Percentiles rank a stretch among this genome's conserved stretches.
These are phyloP conservation scores for Lonchura striata DNA, from an alignment of 2,113 vertebrate genomes.

Conservation along the genomic window DNA sequence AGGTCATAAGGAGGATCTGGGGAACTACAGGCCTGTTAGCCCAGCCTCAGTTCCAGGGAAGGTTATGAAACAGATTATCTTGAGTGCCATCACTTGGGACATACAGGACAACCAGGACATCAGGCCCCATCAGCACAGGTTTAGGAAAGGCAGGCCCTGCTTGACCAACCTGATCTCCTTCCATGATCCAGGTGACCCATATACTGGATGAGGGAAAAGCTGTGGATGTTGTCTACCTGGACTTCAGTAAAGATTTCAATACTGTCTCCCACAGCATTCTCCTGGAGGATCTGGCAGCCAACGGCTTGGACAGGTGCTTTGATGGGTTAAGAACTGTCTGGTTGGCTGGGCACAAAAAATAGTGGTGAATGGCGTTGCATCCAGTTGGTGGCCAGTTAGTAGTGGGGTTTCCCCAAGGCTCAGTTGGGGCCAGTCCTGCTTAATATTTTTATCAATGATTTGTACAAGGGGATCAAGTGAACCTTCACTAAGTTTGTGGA, in stretches of 20 bases:
- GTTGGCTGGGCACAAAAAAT: not conserved
- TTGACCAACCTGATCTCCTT: not conserved
- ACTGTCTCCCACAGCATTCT: not conserved
- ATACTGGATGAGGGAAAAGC: not conserved
- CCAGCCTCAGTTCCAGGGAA: not conserved
- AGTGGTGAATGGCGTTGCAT: not conserved
- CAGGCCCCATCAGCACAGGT: not conserved
- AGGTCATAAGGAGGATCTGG: rapidly evolving
- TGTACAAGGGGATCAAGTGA: not conserved
- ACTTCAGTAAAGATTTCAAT: not conserved
- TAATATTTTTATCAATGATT: not conserved
- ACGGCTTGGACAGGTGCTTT: not conserved
- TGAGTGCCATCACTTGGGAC: not conserved
- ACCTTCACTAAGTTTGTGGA: not conserved
- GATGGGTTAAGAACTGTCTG: not conserved
- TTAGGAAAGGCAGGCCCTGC: not conserved
- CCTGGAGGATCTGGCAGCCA: not conserved
- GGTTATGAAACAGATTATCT: not conserved
- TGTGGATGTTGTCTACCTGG: not conserved
- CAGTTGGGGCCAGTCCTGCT: not conserved
- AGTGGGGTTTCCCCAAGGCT: not conserved
- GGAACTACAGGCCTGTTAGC: not conserved
- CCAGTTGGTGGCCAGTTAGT: not conserved
- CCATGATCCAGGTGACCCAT: not conserved
- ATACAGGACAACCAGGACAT: not conserved